A percentile compares a stretch with the other conserved stretches of the same genome.
These are phyloP conservation scores for Tyrannus savana DNA, from an alignment of 2,113 vertebrate genomes.

Conservation along the genomic window DNA sequence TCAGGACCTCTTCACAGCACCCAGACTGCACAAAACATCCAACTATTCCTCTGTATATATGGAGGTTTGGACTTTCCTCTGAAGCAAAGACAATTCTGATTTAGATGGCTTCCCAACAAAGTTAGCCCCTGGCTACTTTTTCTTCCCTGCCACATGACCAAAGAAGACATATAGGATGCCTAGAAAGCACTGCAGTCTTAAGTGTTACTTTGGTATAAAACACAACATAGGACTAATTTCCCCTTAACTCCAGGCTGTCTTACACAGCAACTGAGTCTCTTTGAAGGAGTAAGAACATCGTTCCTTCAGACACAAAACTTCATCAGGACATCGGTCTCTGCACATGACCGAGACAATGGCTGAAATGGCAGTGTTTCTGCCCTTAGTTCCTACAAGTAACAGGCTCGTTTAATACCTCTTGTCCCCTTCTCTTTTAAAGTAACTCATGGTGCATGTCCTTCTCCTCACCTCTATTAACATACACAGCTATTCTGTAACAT, in stretches of 20 bases:
- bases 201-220: background rate
- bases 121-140: background rate
- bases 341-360: background rate
- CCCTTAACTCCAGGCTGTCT: background rate
- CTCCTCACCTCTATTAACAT: background rate
- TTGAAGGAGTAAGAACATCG: background rate
- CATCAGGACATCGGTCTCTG: background rate
- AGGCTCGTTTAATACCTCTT: background rate
- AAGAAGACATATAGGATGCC: background rate
- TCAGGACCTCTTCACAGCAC: background rate
- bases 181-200: background rate
- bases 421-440: background rate
- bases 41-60: accelerated
- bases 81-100: background rate
- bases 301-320: background rate
- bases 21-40: background rate
- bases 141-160: background rate
- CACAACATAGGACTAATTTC: background rate
- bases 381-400: background rate
- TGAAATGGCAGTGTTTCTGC: background rate
- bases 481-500: background rate
- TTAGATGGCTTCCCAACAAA: background rate
- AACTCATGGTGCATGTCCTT: background rate
- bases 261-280: background rate
- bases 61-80: background rate